phyloP scores from a whole-genome alignment of 2,888 invertebrate genomes.

The Ganaspis brasiliensis region DNA sequence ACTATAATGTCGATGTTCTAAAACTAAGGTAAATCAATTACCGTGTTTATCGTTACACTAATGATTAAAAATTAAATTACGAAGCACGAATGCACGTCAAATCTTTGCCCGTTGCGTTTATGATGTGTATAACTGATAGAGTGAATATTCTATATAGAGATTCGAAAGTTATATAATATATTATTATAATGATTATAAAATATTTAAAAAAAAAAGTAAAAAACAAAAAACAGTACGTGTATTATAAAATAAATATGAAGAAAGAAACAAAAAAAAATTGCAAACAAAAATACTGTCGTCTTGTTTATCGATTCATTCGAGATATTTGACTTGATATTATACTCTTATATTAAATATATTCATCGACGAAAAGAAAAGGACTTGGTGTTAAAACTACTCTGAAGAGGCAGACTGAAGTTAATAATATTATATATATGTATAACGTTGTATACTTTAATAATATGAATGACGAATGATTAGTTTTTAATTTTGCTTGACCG shows the following conservation, averaged over 20 bases:
- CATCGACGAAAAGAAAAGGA: constrained; percentile 49
- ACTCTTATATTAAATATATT: constrained; percentile 49
- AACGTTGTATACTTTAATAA: constrained; percentile 51
- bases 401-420: constrained; percentile 60
- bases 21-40: constrained; percentile 41
- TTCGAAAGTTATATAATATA: neutral
- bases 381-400: constrained; percentile 57
- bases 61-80: constrained; percentile 25
- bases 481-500: constrained; percentile 53
- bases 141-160: neutral
- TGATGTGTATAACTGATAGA: constrained; percentile 17
- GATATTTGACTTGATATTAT: constrained; percentile 56
- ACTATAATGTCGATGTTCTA: constrained; percentile 37
- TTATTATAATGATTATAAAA: no score
- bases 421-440: constrained; percentile 51
- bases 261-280: neutral
- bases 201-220: neutral
- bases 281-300: constrained; percentile 45
- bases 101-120: constrained; percentile 23
- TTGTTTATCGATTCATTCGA: constrained; percentile 57
- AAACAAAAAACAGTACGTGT: neutral
- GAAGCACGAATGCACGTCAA: constrained; percentile 12
- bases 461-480: constrained; percentile 45
- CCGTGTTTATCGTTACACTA: constrained; percentile 37
- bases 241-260: neutral